Evolutionary conservation across 2,888 invertebrate genomes (phyloP), one percentile per base, ranked within the genome.

Genomic region (Ormyrus rosae): DNA sequence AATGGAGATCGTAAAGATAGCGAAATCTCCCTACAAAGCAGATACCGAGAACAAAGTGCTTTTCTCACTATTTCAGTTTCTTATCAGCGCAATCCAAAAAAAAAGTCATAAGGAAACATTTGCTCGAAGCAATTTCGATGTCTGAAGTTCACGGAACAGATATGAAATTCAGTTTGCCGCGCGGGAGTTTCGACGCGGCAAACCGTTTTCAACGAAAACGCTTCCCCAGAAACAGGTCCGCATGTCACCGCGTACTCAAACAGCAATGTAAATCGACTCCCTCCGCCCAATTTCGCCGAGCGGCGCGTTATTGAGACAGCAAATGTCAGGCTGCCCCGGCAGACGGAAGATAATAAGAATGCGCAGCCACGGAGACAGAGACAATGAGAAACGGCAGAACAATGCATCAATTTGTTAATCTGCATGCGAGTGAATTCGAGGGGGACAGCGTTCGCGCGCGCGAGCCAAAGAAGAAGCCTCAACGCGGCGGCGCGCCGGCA

Each of bases 401-500:
- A 81, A 81, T 81, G 63, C 78, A 51, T 68, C 74, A 81, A 81
- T 81, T 81, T 78, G 81, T 71, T 67, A 60, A 81, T 78, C 78
- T 78, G 70, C 68, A 76, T 76, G 67, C 46, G 51, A 72, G 34
- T 4, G 34, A 60, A 69, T 79, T 51, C 64, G 58, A 13, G 34
- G 19, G 19, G 56, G 11, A 61, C 69, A 4, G 34, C 34, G 10
- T 48, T 13, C 48, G 13, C 46, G 9, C 19, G 34, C 50, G 64
- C 13, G 3, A 19, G 11, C 34, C 45, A 4, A 34, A 4, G 34
- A 34, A 34, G 34, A 34, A 34, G 34, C 34, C 34, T 34, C 34
- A 34, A 34, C 34, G 34, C 34, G 34, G 34, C 34, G 34, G 34
- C 34, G 34, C 3, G 3, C 3, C 34, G 34, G 34, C 34, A 34